These are phyloP conservation scores for Camponotus fellah DNA, from an alignment of 2,888 invertebrate species.

Conservation along the genomic window DNA sequence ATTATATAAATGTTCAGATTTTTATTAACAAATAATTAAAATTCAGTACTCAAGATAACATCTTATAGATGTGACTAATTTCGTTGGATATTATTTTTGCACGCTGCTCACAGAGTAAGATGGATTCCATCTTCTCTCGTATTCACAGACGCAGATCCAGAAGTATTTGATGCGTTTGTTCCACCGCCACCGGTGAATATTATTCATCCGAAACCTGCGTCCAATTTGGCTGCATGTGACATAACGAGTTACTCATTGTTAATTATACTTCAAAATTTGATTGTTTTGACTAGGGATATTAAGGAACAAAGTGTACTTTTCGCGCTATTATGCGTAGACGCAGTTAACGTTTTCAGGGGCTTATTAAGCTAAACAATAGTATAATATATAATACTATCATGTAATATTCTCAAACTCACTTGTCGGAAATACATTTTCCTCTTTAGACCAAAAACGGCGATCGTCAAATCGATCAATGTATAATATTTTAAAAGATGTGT, in stretches of 20 bases:
- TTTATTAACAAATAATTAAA: background rate
- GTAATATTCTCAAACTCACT: slow-evolving; percentile 7
- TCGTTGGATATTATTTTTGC: slow-evolving; percentile 55
- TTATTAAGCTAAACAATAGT: slow-evolving; percentile 64
- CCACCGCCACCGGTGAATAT: slow-evolving; percentile 91
- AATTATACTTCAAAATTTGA: slow-evolving; percentile 75
- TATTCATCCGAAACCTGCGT: slow-evolving; percentile 89
- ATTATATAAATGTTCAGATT: background rate
- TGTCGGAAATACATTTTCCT: slow-evolving; percentile 37
- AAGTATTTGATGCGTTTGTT: slow-evolving; percentile 89
- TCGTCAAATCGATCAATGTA: slow-evolving; percentile 36
- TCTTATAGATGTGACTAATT: background rate
- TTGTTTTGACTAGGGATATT: slow-evolving; percentile 76
- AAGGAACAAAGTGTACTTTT: slow-evolving; percentile 68
- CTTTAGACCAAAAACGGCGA: slow-evolving; percentile 27
- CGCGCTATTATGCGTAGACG: slow-evolving; percentile 66
- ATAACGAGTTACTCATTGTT: slow-evolving; percentile 75
- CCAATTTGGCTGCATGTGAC: slow-evolving; percentile 79
- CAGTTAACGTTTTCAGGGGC: slow-evolving; percentile 59
- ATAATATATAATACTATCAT: background rate
- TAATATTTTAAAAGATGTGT: slow-evolving; percentile 26
- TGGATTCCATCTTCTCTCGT: slow-evolving; percentile 90
- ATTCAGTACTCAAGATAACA: background rate
- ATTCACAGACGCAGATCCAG: slow-evolving; percentile 87
- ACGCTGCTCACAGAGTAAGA: slow-evolving; percentile 85